Percentiles rank a stretch among this genome's conserved stretches.
Evolutionary conservation across 1,140 invertebrate genomes (phyloP).

Genomic region (Charaxes varanes): DNA sequence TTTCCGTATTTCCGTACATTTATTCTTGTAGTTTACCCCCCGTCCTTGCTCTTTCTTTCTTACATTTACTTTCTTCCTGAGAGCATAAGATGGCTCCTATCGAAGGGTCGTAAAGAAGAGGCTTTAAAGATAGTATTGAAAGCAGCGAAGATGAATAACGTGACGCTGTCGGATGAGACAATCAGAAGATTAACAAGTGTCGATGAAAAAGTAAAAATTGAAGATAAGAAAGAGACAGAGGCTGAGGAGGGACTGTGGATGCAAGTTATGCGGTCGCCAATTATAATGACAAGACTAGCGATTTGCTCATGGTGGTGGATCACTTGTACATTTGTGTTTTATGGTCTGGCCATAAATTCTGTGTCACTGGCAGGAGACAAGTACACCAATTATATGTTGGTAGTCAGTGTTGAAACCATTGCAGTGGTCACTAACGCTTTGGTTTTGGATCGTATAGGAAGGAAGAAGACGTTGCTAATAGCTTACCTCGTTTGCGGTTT

Average conservation of each 20-base stretch:
- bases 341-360: slow-evolving; percentile 86
- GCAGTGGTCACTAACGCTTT: slow-evolving; percentile 79
- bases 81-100: slow-evolving; percentile 80
- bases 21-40: slow-evolving; percentile 54
- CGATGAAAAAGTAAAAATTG: slow-evolving; percentile 35
- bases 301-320: slow-evolving; percentile 79
- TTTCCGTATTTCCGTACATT: slow-evolving; percentile 61
- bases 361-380: slow-evolving; percentile 82
- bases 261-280: slow-evolving; percentile 51
- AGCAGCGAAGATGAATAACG: slow-evolving; percentile 81
- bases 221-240: slow-evolving; percentile 32
- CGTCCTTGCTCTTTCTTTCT: slow-evolving; percentile 48
- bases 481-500: slow-evolving; percentile 77
- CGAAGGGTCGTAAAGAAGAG: slow-evolving; percentile 80
- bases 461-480: slow-evolving; percentile 76
- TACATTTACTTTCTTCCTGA: slow-evolving; percentile 59
- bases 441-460: slow-evolving; percentile 77
- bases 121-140: slow-evolving; percentile 76
- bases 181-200: slow-evolving; percentile 37
- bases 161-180: slow-evolving; percentile 73
- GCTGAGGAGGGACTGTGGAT: slow-evolving; percentile 43
- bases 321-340: slow-evolving; percentile 85
- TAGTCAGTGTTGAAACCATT: slow-evolving; percentile 82
- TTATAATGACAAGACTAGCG: slow-evolving; percentile 51
- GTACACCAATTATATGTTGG: slow-evolving; percentile 82